Evolutionary conservation across 2,888 invertebrate species (phyloP).

Genomic region (Thecocarcelia acutangulata): DNA sequence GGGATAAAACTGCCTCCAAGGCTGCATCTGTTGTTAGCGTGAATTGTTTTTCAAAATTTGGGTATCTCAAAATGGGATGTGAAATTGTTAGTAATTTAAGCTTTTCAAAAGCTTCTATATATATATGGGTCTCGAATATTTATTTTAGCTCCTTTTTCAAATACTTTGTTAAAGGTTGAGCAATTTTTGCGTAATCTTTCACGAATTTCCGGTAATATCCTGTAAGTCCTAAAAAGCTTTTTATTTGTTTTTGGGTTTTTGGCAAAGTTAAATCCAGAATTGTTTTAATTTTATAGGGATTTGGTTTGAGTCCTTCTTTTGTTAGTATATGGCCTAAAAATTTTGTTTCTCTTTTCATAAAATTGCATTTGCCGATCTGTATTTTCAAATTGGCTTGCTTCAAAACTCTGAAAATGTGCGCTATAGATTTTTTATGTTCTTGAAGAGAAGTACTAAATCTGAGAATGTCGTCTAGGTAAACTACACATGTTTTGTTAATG

Average conservation of each 20-base stretch:
- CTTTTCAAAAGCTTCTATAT: conserved; percentile 34
- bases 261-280: neutral
- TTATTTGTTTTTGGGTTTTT: conserved; percentile 13
- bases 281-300: neutral
- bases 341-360: conserved; percentile 27
- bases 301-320: conserved; percentile 19
- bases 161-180: conserved; percentile 26
- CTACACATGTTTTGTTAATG: conserved; percentile 22
- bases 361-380: conserved; percentile 27
- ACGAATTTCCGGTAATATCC: conserved; percentile 24
- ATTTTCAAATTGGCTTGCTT: conserved; percentile 25
- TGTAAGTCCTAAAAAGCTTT: neutral
- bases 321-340: conserved; percentile 37
- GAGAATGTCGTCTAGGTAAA: conserved; percentile 23
- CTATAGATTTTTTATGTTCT: conserved; percentile 6
- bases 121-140: conserved; percentile 15
- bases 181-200: conserved; percentile 1
- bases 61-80: conserved; percentile 25
- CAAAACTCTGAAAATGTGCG: conserved; percentile 1
- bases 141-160: conserved; percentile 23
- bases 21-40: conserved; percentile 41
- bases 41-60: conserved; percentile 36
- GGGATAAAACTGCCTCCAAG: conserved; percentile 14
- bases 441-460: conserved; percentile 30
- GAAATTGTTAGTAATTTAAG: conserved; percentile 2